Evolutionary conservation across 1,140 invertebrate species (phyloP), one percentile per base, ranked within the genome.

Genomic region (Holotrichia oblita): DNA sequence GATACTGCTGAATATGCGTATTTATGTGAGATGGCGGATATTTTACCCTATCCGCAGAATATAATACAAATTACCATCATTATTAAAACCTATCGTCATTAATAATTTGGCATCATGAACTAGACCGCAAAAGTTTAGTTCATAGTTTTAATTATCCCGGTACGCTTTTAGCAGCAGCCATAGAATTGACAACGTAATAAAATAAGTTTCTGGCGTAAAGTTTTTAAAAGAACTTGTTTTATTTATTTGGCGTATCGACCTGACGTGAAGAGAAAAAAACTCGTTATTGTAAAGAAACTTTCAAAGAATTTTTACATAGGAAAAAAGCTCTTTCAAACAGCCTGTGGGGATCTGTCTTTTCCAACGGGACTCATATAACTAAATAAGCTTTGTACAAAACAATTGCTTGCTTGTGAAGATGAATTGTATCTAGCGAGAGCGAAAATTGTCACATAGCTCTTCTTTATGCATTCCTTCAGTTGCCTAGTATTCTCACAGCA

Each of bases 331-430:
- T n/a, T 59, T 0, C 24, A 27, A 64, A 22, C 17, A 10, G 14
- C 17, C 6, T 27, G 22, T 20, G 61, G 22, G 17, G 61, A 22
- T 64, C 17, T 20, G 61, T 20, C 17, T 64, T 48, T 10, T 27
- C 61, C 61, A 64, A 64, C 17, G 61, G 61, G 24, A 64, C 61
- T 64, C 61, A 22, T 64, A 64, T 64, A 64, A 64, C 61, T 64
- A 64, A 64, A 64, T 64, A 64, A 64, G 61, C 61, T 64, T 64
- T 64, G n/a, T 17, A 64, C n/a, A n/a, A 64, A 64, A 64, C 61
- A 64, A 64, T 64, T 20, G 61, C 17, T 64, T 20, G 61, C 20
- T 27, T 64, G 61, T 24, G 24, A 64, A 8, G 61, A 64, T 27
- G 24, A 20, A 64, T 64, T 64, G 61, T 17, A 27, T 17, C n/a